These are phyloP conservation scores for Oryzaephilus surinamensis DNA, from an alignment of 1,140 invertebrate genomes.

Conservation along the genomic window DNA sequence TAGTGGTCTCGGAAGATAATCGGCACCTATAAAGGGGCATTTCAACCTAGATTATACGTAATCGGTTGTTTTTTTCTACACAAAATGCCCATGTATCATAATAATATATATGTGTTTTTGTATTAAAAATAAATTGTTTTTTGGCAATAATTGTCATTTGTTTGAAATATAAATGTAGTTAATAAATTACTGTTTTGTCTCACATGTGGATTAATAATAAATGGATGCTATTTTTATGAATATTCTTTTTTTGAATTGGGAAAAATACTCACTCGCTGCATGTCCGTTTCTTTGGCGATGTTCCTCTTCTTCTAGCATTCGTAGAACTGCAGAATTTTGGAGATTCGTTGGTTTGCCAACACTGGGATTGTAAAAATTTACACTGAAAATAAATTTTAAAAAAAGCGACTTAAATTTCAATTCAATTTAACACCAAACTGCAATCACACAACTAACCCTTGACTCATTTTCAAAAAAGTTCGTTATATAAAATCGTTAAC, in stretches of 20 bases:
- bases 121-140: too few relatives aligned
- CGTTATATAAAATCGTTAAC: too few relatives aligned
- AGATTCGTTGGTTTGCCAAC: constrained; percentile 62
- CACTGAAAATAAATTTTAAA: constrained; percentile 47
- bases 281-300: constrained; percentile 45
- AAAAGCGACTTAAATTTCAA: neutral
- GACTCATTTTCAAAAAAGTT: neutral
- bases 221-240: too few relatives aligned
- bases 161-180: too few relatives aligned
- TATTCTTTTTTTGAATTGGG: too few relatives aligned
- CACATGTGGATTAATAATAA: too few relatives aligned
- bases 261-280: constrained; percentile 52
- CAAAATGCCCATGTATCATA: too few relatives aligned
- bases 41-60: neutral
- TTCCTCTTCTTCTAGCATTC: constrained; percentile 73
- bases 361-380: constrained; percentile 58
- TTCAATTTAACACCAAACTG: constrained; percentile 3
- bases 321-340: constrained; percentile 68
- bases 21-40: constrained; percentile 22
- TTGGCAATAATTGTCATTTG: too few relatives aligned
- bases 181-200: too few relatives aligned
- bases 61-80: neutral
- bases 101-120: too few relatives aligned
- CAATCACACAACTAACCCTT: constrained; percentile 3
- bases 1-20: constrained; percentile 22